Evolutionary conservation across 1,140 invertebrate genomes (phyloP), one percentile per base, ranked within the genome.

Genomic region (Thaumetopoea pityocampa): DNA sequence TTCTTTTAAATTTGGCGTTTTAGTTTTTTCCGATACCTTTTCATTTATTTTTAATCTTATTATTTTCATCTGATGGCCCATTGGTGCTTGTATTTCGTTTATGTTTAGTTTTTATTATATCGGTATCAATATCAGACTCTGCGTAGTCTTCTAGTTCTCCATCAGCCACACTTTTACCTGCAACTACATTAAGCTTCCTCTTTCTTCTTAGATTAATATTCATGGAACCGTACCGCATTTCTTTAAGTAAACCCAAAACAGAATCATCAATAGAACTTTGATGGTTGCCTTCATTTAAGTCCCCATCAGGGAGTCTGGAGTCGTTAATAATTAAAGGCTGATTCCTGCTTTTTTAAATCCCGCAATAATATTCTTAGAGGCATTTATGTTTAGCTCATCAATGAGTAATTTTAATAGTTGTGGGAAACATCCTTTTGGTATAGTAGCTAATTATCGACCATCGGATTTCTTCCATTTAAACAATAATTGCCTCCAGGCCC

Each of bases 21-120:
- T 24, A n/a, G 1, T 24, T 24, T 24, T 24, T 24, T 24, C n/a
- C n/a, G n/a, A n/a, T 24, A 24, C n/a, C 23, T 24, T 24, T 24
- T 24, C 23, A 7, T 24, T 24, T 24, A 24, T 24, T 24, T 24
- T 9, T 24, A 24, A n/a, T n/a, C n/a, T n/a, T n/a, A n/a, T 24
- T 24, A 9, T 24, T 24, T 24, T 9, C n/a, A 24, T 9, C 23
- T 24, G 23, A 24, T 24, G 23, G 23, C 2, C 23, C 23, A 24
- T 4, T 24, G 4, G 10, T 24, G 4, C 23, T 24, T 6, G 23
- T 24, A 24, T 24, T 24, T 24, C n/a, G n/a, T n/a, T n/a, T n/a
- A n/a, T n/a, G n/a, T n/a, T n/a, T n/a, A n/a, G n/a, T n/a, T n/a
- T n/a, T n/a, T n/a, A n/a, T n/a, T n/a, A n/a, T n/a, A n/a, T n/a